Evolutionary conservation across 2,888 invertebrate species (phyloP), one percentile per base, ranked within the genome.

Genomic region (Leucophora obtusa): DNA sequence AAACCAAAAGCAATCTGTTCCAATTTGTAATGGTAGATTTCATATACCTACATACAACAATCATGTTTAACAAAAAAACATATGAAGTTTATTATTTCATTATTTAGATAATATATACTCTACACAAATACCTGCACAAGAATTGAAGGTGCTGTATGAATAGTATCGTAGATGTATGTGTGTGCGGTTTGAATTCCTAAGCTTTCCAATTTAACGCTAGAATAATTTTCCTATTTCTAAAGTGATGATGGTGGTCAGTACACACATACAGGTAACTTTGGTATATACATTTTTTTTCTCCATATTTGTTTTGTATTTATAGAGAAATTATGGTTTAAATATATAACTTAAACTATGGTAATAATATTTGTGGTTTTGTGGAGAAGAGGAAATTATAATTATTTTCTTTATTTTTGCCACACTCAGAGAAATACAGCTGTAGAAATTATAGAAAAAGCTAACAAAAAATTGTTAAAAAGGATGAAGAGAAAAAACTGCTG

Each of bases 131-230:
- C n/a, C 5, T 8, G 24, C 8, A 54, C 24, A 54, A 47, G 6
- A 47, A 47, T 14, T 14, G 3, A n/a, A 47, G 11, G 21, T 3
- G 21, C 21, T 28, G 28, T 28, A 28, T 28, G 7, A 28, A 28
- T 28, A 7, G 28, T 68, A 28, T 35, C 43, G n/a, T 28, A 3
- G 38, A n/a, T 17, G 11, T 69, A 24, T 70, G 18, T 38, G n/a
- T 69, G 17, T 79, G 73, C 54, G 66, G 71, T 68, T 70, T 68
- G 71, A 63, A 78, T 79, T 69, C 72, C 74, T 80, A 79, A 74
- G 62, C n/a, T 79, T 82, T 88, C 86, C 88, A 88, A 88, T 88
- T 88, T 88, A 86, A 88, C 87, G 88, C 87, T 86, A 87, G 88
- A 88, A 85, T 86, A 87, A 87, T 86, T 88, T 88, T 86, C 87